phyloP scores from a whole-genome alignment of 64 coral and sea anemone species.

The Montipora foliosa region DNA sequence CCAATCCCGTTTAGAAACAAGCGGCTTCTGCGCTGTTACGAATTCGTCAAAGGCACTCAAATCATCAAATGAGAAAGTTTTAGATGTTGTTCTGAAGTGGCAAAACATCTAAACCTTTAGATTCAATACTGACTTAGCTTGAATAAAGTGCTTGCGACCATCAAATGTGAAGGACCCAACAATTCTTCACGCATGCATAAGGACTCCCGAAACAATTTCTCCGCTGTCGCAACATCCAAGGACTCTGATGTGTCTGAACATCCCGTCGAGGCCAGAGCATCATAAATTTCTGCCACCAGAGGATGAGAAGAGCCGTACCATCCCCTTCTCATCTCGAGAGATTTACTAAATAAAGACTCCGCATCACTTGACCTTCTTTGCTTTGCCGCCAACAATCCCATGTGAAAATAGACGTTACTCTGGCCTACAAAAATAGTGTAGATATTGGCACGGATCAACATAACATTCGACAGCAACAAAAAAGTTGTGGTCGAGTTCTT shows the following conservation, averaged over 20 bases:
- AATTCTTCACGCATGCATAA: conserved; percentile 85
- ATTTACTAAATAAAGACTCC: conserved; percentile 57
- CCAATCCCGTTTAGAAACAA: too few relatives aligned
- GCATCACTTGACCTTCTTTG: conserved; percentile 76
- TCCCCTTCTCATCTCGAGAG: conserved; percentile 69
- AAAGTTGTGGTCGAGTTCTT: too few relatives aligned
- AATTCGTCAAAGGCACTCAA: too few relatives aligned
- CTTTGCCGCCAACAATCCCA: conserved; percentile 76
- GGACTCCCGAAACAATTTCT: conserved; percentile 84
- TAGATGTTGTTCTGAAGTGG: background rate
- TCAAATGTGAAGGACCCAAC: conserved; percentile 79
- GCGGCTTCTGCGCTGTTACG: too few relatives aligned
- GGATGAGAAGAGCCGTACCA: conserved; percentile 96
- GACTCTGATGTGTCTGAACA: conserved; percentile 57
- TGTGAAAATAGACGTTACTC: conserved; percentile 80
- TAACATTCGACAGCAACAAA: too few relatives aligned
- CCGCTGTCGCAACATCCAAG: conserved; percentile 51
- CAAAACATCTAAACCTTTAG: background rate
- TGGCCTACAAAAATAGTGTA: conserved; percentile 33
- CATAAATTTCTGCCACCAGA: conserved; percentile 80
- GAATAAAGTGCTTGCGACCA: conserved; percentile 88
- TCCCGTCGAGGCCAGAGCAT: conserved; percentile 74
- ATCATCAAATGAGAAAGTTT: background rate
- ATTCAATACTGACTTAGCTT: conserved; percentile 76
- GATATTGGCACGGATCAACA: background rate